Conservation (phyloP, 2,888 invertebrate genomes). For the Sicus ferrugineus region DNA sequence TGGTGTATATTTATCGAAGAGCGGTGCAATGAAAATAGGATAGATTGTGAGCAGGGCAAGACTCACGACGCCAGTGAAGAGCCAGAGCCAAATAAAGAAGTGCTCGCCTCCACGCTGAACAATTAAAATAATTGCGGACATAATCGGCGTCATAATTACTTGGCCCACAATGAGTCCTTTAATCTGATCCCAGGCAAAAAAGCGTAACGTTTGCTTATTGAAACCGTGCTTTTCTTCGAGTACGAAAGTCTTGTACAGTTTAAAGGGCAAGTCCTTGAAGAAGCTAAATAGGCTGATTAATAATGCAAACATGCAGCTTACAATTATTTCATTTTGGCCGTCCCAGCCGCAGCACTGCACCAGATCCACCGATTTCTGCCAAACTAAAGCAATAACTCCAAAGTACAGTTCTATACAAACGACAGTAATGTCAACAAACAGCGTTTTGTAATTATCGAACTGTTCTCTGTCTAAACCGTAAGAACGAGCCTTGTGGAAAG, state of each 20-base stretch:
- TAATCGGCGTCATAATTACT: conserved; percentile 80
- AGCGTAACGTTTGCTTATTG: conserved; percentile 93
- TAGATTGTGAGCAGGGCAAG: conserved; percentile 87
- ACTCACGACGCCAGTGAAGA: conserved; percentile 82
- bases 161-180: conserved; percentile 83
- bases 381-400: conserved; percentile 71
- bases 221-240: conserved; percentile 96
- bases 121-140: conserved; percentile 80
- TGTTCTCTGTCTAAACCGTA: conserved; percentile 88
- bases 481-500: conserved; percentile 87
- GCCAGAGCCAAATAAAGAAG: conserved; percentile 97
- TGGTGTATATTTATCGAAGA: conserved; percentile 97
- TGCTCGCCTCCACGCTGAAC: conserved; percentile 90
- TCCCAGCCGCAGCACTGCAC: conserved; percentile 67
- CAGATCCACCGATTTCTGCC: conserved; percentile 74
- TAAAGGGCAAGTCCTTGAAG: conserved; percentile 80
- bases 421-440: conserved; percentile 75
- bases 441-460: conserved; percentile 79
- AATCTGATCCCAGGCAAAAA: conserved; percentile 91
- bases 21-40: conserved; percentile 94
- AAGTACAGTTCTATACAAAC: conserved; percentile 75
- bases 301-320: conserved; percentile 82
- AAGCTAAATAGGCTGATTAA: conserved; percentile 75
- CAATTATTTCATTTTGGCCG: conserved; percentile 74
- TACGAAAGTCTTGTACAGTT: conserved; percentile 88